Conservation (phyloP, 2,888 invertebrate species). For the Lacanobia oleracea region DNA sequence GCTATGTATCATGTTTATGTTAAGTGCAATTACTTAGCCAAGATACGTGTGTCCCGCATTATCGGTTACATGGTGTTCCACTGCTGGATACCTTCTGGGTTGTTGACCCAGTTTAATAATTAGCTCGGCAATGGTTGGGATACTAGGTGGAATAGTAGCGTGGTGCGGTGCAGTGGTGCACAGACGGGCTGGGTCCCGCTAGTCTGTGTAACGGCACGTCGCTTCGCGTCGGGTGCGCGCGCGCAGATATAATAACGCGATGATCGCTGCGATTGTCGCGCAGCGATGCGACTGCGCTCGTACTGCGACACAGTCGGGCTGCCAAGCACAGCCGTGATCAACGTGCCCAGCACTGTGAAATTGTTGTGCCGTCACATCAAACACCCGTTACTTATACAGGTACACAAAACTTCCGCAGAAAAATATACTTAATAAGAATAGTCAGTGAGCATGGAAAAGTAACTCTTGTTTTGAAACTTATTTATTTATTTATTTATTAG, state of each 20-base stretch:
- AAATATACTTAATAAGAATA: background rate
- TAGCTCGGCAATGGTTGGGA: slow-evolving; percentile 13
- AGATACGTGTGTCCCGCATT: background rate
- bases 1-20: slow-evolving; percentile 62
- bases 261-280: slow-evolving; percentile 54
- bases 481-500: too few relatives aligned
- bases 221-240: slow-evolving; percentile 42
- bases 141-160: background rate
- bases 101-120: too few relatives aligned
- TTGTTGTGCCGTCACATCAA: slow-evolving; percentile 5
- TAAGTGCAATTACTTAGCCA: slow-evolving; percentile 35
- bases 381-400: slow-evolving; percentile 25
- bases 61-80: background rate
- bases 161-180: slow-evolving; percentile 7
- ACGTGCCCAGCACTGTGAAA: slow-evolving; percentile 36
- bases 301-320: slow-evolving; percentile 45
- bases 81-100: background rate
- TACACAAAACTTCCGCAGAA: slow-evolving; percentile 7
- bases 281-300: slow-evolving; percentile 23
- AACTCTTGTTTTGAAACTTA: too few relatives aligned
- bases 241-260: slow-evolving; percentile 47
- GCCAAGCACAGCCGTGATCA: slow-evolving; percentile 32
- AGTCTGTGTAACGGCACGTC: slow-evolving; percentile 50
- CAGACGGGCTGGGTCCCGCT: slow-evolving; percentile 48
- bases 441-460: background rate